phyloP scores from a whole-genome alignment of 2,888 invertebrate genomes.

The Beris morrisii region DNA sequence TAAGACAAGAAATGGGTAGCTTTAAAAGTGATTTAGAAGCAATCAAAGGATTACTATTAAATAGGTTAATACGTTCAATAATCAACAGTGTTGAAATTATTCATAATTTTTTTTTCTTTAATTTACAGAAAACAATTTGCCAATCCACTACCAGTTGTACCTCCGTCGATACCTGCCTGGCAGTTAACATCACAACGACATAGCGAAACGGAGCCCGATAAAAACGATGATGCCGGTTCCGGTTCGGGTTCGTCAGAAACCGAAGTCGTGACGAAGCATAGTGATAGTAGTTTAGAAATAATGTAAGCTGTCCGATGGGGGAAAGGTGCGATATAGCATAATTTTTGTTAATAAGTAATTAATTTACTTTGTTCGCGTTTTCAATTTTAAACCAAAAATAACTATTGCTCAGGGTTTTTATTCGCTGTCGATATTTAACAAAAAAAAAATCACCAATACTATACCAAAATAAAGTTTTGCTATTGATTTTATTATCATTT shows the following conservation, averaged over 20 bases:
- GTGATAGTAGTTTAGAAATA: slow-evolving; percentile 74
- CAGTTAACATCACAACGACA: slow-evolving; percentile 61
- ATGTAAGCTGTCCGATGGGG: slow-evolving; percentile 59
- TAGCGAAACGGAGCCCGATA: slow-evolving; percentile 54
- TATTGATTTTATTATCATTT: no score
- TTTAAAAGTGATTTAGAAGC: slow-evolving; percentile 71
- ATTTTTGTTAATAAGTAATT: no score
- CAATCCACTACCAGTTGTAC: slow-evolving; percentile 64
- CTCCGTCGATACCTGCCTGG: slow-evolving; percentile 79
- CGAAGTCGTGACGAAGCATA: slow-evolving; percentile 73
- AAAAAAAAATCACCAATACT: no score
- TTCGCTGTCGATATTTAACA: no score
- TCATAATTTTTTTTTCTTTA: neutral
- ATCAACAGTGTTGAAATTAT: neutral
- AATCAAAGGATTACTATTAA: slow-evolving; percentile 72
- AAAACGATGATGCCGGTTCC: slow-evolving; percentile 63
- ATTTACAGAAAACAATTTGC: slow-evolving; percentile 75
- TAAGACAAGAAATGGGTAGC: slow-evolving; percentile 65
- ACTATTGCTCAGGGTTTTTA: neutral
- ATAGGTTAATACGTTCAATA: slow-evolving; percentile 58
- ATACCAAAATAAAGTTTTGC: no score
- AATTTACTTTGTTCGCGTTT: no score
- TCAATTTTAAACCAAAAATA: neutral
- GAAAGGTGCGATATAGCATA: no score
- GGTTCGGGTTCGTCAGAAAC: slow-evolving; percentile 72